Conservation (phyloP, 2,888 invertebrate species). For the Hirudinaria manillensis region DNA sequence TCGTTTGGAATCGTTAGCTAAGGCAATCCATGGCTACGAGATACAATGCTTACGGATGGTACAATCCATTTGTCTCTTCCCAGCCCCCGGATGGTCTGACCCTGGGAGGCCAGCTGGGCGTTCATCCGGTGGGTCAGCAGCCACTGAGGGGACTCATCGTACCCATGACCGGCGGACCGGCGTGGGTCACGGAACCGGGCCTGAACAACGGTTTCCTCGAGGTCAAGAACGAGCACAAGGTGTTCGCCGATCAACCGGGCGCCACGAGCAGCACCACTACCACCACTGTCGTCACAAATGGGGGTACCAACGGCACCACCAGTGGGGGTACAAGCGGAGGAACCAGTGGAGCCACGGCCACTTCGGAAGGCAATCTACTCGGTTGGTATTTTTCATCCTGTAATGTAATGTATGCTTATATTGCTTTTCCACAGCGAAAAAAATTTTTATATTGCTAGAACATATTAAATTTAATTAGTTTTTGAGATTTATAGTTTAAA, state of each 20-base stretch:
- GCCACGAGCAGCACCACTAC: background rate
- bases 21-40: slow-evolving; percentile 3
- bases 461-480: background rate
- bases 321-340: too few relatives aligned
- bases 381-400: too few relatives aligned
- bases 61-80: background rate
- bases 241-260: background rate
- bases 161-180: background rate
- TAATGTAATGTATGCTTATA: too few relatives aligned
- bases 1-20: background rate
- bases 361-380: too few relatives aligned
- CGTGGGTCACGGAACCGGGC: background rate
- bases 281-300: background rate
- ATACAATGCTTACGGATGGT: slow-evolving; percentile 12
- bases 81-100: background rate
- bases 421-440: too few relatives aligned
- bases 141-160: slow-evolving; percentile 1
- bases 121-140: background rate
- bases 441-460: background rate
- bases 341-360: too few relatives aligned
- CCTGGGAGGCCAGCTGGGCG: background rate
- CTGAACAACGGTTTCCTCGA: too few relatives aligned
- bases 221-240: background rate
- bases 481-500: background rate
- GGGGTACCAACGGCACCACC: too few relatives aligned